Evolutionary conservation across 1,140 invertebrate species (phyloP), one percentile per base, ranked within the genome.

Genomic region (Augochlora pura): DNA sequence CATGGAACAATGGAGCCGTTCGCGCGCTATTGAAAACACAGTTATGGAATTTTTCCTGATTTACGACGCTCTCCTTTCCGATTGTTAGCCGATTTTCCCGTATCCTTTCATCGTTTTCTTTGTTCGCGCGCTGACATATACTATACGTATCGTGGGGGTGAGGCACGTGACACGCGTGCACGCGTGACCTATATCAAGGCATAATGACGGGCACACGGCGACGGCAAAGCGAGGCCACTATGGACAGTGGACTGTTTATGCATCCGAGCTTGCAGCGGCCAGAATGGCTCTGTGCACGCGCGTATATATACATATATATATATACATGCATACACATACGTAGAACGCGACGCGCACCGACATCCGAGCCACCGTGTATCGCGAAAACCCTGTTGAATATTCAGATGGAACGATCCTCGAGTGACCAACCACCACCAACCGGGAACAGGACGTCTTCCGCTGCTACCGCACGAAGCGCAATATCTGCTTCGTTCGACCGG

Each of bases 381-480:
- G 70, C 38, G 81, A 80, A 87, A 90, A 86, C 84, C 80, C 88
- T 91, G 86, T 90, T 93, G 91, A 93, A 93, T 93, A 93, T 93
- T 93, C 91, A 92, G 86, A 65, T 76, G 60, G 65, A 66, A 79
- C 88, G 85, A 87, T 83, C 87, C 88, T 88, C 83, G 82, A 89
- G 81, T 77, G 80, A 67, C 71, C 66, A n/a, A n/a, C n/a, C n/a
- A n/a, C n/a, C n/a, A n/a, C n/a, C n/a, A n/a, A 86, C 80, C 42
- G 25, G 72, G 85, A 88, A 89, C 89, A 90, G 88, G 83, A 67
- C 84, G 77, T 84, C 83, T 78, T 84, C 82, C 77, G 76, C 84
- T 85, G 86, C 87, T 81, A 84, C 84, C 84, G 85, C 77, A 81
- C 75, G 73, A 64, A 86, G n/a, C 75, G 83, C 85, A 83, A 85